Conservation (phyloP, 2,888 invertebrate genomes). For the Achlya flavicornis region DNA sequence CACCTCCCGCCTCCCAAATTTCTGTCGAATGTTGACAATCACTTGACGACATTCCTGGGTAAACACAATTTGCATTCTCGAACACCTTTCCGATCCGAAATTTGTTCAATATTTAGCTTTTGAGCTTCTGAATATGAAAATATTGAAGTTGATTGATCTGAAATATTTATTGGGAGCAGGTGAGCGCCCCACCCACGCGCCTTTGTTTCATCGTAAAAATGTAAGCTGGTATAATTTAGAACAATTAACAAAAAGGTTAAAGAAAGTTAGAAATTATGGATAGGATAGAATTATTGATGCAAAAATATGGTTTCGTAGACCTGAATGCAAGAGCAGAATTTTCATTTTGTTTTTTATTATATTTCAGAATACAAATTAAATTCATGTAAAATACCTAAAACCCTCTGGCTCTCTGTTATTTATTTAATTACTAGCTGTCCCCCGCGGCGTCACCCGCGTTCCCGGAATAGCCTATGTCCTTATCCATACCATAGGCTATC, state of each 20-base stretch:
- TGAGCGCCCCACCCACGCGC: not conserved
- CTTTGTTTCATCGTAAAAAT: not conserved
- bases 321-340: too few relatives aligned
- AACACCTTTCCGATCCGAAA: conserved; percentile 48
- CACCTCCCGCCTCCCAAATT: conserved; percentile 20
- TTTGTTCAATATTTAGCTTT: conserved; percentile 45
- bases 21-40: conserved; percentile 45
- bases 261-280: not conserved
- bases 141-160: conserved; percentile 12
- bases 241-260: not conserved
- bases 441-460: too few relatives aligned
- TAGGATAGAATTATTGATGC: too few relatives aligned
- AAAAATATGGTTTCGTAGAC: too few relatives aligned
- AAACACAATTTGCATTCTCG: conserved; percentile 58
- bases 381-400: too few relatives aligned
- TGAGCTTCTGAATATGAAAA: conserved; percentile 18
- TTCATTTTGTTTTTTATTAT: too few relatives aligned
- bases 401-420: too few relatives aligned
- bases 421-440: too few relatives aligned
- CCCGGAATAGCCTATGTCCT: too few relatives aligned
- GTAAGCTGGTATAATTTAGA: not conserved
- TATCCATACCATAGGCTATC: too few relatives aligned
- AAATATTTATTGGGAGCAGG: conserved; percentile 7
- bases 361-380: too few relatives aligned
- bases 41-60: conserved; percentile 46